Percentiles rank a stretch among this genome's conserved stretches.
Evolutionary conservation across 1,140 invertebrate genomes (phyloP).

Genomic region (Mya arenaria): DNA sequence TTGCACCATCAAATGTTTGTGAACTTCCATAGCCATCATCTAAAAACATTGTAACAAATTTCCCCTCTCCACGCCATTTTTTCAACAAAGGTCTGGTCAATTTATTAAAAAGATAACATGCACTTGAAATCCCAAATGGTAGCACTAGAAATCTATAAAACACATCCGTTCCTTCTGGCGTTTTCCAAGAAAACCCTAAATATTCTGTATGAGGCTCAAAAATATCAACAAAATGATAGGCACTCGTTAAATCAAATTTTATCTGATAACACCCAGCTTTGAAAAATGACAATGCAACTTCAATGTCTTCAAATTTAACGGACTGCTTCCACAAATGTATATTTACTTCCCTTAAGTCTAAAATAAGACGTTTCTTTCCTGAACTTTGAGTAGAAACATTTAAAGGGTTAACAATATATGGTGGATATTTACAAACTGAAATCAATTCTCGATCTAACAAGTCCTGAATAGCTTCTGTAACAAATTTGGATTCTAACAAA

Average conservation of each 20-base stretch:
- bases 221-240: slow-evolving; percentile 41
- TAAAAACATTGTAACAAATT: slow-evolving; percentile 16
- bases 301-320: slow-evolving; percentile 32
- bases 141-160: slow-evolving; percentile 36
- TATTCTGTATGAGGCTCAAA: slow-evolving; percentile 20
- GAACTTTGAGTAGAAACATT: no score
- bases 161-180: neutral
- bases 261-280: neutral
- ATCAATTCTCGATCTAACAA: no score
- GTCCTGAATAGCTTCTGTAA: no score
- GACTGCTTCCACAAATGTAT: slow-evolving; percentile 40
- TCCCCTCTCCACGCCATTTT: slow-evolving; percentile 33
- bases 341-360: no score
- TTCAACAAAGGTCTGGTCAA: slow-evolving; percentile 25
- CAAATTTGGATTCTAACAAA: no score
- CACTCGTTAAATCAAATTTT: slow-evolving; percentile 30
- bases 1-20: neutral
- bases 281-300: slow-evolving; percentile 10
- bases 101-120: slow-evolving; percentile 41
- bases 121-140: slow-evolving; percentile 23
- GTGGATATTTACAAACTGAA: no score
- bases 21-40: slow-evolving; percentile 19
- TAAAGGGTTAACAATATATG: no score
- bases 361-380: no score
- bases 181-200: slow-evolving; percentile 31